These are phyloP conservation scores for Otocyon megalotis DNA, from an alignment of 2,113 vertebrate species.

Conservation along the genomic window DNA sequence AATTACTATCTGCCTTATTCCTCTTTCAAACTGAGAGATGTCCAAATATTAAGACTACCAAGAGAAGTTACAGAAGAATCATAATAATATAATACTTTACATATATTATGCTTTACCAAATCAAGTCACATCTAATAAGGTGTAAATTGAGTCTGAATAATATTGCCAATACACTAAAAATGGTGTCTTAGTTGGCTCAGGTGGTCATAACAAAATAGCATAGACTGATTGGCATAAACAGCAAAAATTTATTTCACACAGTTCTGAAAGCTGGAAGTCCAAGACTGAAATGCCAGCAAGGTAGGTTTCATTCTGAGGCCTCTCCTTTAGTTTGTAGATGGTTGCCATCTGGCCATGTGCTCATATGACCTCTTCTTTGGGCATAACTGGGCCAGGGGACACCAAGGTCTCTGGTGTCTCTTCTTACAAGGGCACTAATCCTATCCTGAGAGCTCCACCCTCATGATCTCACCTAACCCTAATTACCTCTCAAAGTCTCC, in stretches of 20 bases:
- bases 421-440: not conserved
- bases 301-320: not conserved
- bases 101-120: not conserved
- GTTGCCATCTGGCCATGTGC: not conserved
- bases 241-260: not conserved
- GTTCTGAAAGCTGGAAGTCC: not conserved
- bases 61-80: not conserved
- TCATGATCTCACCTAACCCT: not conserved
- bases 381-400: not conserved
- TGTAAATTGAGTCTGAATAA: slow-evolving; percentile 15
- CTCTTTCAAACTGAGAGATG: not conserved
- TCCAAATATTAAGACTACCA: slow-evolving; percentile 24
- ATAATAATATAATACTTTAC: not conserved
- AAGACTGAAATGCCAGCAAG: not conserved
- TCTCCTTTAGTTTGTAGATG: not conserved
- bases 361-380: not conserved
- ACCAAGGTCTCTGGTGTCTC: not conserved
- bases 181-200: not conserved
- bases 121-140: not conserved
- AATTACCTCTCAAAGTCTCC: not conserved
- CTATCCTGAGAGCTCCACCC: not conserved
- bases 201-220: not conserved
- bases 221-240: not conserved
- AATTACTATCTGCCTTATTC: not conserved
- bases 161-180: not conserved